These are phyloP conservation scores for Melipona quadrifasciata DNA, from an alignment of 1,140 invertebrate genomes.

Conservation along the genomic window DNA sequence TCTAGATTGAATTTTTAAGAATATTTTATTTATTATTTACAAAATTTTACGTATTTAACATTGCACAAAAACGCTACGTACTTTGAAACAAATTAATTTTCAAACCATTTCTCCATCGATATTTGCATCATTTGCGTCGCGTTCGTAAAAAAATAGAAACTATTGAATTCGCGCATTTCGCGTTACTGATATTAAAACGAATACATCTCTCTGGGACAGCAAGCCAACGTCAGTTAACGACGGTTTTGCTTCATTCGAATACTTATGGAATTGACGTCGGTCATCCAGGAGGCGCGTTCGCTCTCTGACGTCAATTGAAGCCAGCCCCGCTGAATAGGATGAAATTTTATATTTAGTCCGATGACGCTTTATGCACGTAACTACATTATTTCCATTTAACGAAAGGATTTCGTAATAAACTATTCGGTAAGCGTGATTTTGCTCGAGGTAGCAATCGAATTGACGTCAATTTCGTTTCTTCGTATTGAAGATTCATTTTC, in stretches of 20 bases:
- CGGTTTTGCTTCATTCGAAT: not conserved
- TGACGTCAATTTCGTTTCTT: not conserved
- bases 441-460: not conserved
- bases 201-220: not conserved
- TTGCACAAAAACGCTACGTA: too few species aligned
- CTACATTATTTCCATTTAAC: slow-evolving; percentile 15
- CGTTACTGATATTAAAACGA: not conserved
- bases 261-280: slow-evolving; percentile 16
- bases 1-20: too few species aligned
- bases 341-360: slow-evolving; percentile 32
- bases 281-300: slow-evolving; percentile 11
- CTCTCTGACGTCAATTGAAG: slow-evolving; percentile 34
- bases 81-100: too few species aligned
- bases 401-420: not conserved
- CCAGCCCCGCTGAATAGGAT: not conserved
- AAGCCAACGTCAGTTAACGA: slow-evolving; percentile 1
- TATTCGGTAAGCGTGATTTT: not conserved
- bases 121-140: not conserved
- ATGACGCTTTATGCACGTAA: not conserved
- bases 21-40: too few species aligned
- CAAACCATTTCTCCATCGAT: too few species aligned
- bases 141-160: not conserved
- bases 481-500: too few species aligned
- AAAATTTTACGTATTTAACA: too few species aligned
- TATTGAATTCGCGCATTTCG: not conserved